Percentiles rank a stretch among this genome's conserved stretches.
These are phyloP conservation scores for Eira barbara DNA, from an alignment of 2,113 vertebrate species.

Conservation along the genomic window DNA sequence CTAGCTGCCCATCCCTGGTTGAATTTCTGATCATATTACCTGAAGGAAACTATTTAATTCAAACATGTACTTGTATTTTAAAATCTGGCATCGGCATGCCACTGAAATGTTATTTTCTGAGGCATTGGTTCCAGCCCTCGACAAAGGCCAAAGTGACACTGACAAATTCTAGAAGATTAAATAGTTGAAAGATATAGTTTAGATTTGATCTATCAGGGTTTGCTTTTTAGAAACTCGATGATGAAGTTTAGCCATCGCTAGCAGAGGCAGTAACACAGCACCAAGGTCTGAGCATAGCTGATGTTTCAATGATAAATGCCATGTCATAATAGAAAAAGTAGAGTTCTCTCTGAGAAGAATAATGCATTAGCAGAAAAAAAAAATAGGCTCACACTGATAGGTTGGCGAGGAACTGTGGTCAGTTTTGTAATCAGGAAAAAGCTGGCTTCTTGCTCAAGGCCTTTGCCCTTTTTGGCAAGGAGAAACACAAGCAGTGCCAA, in stretches of 20 bases:
- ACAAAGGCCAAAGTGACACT: background rate
- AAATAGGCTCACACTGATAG: slow-evolving; percentile 69
- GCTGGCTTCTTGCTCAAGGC: slow-evolving; percentile 80
- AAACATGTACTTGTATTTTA: background rate
- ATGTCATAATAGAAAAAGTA: slow-evolving; percentile 59
- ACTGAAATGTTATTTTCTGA: background rate
- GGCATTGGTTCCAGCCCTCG: background rate
- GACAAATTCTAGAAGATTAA: background rate
- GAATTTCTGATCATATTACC: background rate
- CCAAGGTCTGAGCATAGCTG: slow-evolving; percentile 44
- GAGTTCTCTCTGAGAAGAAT: slow-evolving; percentile 72
- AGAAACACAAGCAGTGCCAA: slow-evolving; percentile 59
- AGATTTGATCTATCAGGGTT: background rate
- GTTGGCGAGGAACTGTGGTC: slow-evolving; percentile 77
- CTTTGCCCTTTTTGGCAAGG: slow-evolving; percentile 86
- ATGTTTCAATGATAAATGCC: slow-evolving; percentile 43
- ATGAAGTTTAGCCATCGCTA: background rate
- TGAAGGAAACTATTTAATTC: background rate
- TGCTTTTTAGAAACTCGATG: background rate
- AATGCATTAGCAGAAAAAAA: slow-evolving; percentile 66
- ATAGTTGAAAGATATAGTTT: background rate
- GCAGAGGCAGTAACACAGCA: background rate
- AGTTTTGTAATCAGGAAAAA: slow-evolving; percentile 85
- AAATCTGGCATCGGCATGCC: background rate
- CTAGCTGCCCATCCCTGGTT: background rate